phyloP scores from a whole-genome alignment of 2,797 vertebrate species.

The Fringilla coelebs region DNA sequence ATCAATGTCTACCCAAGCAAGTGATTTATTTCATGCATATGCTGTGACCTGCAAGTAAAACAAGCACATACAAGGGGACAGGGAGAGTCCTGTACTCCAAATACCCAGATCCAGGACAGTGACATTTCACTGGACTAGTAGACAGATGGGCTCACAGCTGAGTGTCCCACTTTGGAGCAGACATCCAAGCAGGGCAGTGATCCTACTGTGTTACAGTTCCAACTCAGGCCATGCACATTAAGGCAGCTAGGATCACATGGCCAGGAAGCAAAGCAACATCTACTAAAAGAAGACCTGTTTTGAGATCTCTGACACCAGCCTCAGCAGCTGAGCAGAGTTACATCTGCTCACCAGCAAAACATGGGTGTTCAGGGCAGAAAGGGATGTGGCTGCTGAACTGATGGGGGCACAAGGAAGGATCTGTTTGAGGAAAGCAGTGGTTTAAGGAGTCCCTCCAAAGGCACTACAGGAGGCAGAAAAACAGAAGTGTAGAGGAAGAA shows the following conservation, averaged over 20 bases:
- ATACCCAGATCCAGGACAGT: neutral
- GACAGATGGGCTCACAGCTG: neutral
- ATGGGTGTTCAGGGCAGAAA: neutral
- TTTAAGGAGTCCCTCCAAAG: neutral
- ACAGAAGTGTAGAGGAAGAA: neutral
- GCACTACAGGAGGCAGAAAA: neutral
- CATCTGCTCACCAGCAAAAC: neutral
- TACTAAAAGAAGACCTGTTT: neutral
- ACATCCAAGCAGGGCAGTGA: neutral
- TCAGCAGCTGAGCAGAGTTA: neutral
- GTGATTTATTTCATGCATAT: neutral
- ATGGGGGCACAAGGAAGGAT: neutral
- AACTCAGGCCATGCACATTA: neutral
- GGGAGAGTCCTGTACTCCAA: neutral
- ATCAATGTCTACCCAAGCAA: neutral
- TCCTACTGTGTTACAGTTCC: neutral
- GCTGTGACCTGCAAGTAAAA: neutral
- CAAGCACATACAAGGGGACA: neutral
- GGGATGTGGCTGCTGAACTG: neutral
- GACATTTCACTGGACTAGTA: neutral
- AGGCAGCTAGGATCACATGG: neutral
- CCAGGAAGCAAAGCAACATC: neutral
- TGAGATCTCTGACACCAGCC: neutral
- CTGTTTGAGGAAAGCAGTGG: neutral
- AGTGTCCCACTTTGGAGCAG: neutral